Evolutionary conservation across 2,888 invertebrate species (phyloP).

Genomic region (Habrosyne pyritoides): DNA sequence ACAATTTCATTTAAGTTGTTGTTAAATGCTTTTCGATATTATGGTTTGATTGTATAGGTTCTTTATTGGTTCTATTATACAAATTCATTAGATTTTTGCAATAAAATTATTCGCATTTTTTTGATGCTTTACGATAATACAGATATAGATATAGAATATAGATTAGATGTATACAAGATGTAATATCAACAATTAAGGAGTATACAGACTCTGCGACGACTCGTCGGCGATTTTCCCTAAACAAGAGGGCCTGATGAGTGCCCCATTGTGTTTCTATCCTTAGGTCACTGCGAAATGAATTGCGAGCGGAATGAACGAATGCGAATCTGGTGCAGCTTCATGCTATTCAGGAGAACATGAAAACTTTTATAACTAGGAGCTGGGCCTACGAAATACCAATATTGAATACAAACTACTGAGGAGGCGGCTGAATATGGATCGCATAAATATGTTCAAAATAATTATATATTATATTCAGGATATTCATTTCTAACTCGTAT

Average conservation of each 20-base stretch:
- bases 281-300: conserved; percentile 56
- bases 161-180: background rate
- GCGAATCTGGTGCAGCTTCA: conserved; percentile 11
- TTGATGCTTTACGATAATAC: too few species aligned
- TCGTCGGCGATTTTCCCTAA: conserved; percentile 58
- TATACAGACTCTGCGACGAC: conserved; percentile 47
- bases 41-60: background rate
- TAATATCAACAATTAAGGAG: background rate
- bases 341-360: conserved; percentile 10
- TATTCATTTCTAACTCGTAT: too few species aligned
- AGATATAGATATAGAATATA: too few species aligned
- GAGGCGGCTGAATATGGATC: too few species aligned
- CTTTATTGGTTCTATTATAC: background rate
- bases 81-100: background rate
- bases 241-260: conserved; percentile 77
- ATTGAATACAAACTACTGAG: background rate
- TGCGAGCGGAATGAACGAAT: conserved; percentile 18
- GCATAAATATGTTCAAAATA: too few species aligned
- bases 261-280: conserved; percentile 63
- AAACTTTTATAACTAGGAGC: background rate
- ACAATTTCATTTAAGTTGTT: background rate
- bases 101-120: background rate
- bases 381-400: background rate
- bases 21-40: background rate
- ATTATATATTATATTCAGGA: too few species aligned